Evolutionary conservation across 1,140 invertebrate genomes (phyloP), one percentile per base, ranked within the genome.

Genomic region (Tetraneura akinire): DNA sequence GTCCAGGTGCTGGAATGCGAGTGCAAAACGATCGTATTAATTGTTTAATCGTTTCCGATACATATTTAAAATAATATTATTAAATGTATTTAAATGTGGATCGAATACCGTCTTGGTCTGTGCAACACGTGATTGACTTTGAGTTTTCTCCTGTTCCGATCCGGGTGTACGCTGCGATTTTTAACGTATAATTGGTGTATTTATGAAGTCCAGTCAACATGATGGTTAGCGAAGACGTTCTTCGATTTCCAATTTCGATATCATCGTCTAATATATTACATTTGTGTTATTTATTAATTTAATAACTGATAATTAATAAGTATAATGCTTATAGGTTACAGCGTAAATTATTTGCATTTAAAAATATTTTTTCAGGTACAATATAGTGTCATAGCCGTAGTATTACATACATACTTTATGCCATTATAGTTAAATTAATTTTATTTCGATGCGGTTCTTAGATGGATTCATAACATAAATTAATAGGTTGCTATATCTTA

Each of bases 121-220:
- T 98, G 81, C 92, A 90, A 84, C 96, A 96, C 85, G 92, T 94
- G 57, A 96, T 90, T 1, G 94, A 91, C 21, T 90, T 87, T 71
- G 94, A 95, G 80, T 91, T 88, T 18, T 93, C 91, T 6, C 96
- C 96, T 86, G 96, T 94, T 2, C 96, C 96, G 64, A 93, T 93
- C 64, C 91, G 89, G 3, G 96, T 98, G 86, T 90, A 96, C 9
- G 94, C 95, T 82, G 94, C 88, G 14, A 96, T 91, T 85, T 94
- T 92, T 60, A 98, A 91, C 64, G 93, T 96, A 86, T 98, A 98
- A 87, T 97, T 98, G n/a, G 94, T 96, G 85, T 91, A 96, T 83
- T 94, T 93, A 81, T 90, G 87, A n/a, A 93, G 84, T 1, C 90
- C 90, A 0, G 89, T 90, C 2, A 93, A 85, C 51, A 92, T 89